Conservation (phyloP, 2,888 invertebrate genomes). For the Parnassius apollo region DNA sequence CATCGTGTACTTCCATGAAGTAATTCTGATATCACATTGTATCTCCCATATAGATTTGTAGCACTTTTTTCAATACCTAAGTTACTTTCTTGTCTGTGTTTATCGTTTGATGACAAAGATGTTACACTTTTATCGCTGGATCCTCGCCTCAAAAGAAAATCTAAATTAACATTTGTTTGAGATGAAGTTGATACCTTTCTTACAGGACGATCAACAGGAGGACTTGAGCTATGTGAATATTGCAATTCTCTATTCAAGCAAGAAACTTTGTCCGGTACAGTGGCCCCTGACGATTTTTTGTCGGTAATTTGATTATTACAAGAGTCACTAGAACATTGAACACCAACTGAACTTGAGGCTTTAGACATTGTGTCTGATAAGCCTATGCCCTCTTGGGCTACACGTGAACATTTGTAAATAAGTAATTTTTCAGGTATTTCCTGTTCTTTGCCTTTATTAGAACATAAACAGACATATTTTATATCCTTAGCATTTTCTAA, state of each 20-base stretch:
- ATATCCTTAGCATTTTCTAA: slow-evolving; percentile 38
- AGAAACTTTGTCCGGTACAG: slow-evolving; percentile 28
- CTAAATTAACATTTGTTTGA: slow-evolving; percentile 54
- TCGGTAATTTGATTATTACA: slow-evolving; percentile 26
- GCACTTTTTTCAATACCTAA: slow-evolving; percentile 19
- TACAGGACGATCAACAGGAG: slow-evolving; percentile 6
- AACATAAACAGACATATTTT: slow-evolving; percentile 62
- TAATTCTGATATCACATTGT: slow-evolving; percentile 10
- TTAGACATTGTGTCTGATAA: slow-evolving; percentile 34
- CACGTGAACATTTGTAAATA: slow-evolving; percentile 58
- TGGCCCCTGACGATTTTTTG: slow-evolving; percentile 23
- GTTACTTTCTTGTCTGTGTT: slow-evolving; percentile 21
- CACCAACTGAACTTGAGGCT: slow-evolving; percentile 32
- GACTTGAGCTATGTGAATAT: slow-evolving; percentile 27
- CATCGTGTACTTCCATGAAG: slow-evolving; percentile 55
- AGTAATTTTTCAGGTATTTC: slow-evolving; percentile 52
- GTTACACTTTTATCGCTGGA: slow-evolving; percentile 36
- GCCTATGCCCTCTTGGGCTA: slow-evolving; percentile 46
- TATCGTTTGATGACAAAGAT: slow-evolving; percentile 32
- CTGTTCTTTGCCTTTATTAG: slow-evolving; percentile 39
- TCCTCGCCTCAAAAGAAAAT: slow-evolving; percentile 40
- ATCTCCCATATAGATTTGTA: slow-evolving; percentile 7
- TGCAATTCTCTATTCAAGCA: slow-evolving; percentile 30
- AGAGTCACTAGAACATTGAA: slow-evolving; percentile 32
- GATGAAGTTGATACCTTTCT: slow-evolving; percentile 54